A percentile compares a stretch with the other conserved stretches of the same genome.
These are phyloP conservation scores for Noctua janthina DNA, from an alignment of 2,888 invertebrate species.

Conservation along the genomic window DNA sequence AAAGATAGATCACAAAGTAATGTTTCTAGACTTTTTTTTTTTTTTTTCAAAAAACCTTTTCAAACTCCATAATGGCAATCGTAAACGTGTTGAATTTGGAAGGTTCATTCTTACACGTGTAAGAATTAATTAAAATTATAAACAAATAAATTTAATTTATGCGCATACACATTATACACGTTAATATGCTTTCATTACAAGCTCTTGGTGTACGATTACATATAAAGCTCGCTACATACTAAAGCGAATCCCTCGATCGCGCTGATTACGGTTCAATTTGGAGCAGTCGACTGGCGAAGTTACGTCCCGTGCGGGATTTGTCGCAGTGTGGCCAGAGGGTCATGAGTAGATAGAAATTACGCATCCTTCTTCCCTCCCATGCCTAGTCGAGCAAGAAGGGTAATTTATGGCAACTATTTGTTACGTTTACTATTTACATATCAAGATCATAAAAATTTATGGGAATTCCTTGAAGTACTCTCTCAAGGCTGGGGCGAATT, in stretches of 20 bases:
- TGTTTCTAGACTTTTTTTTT: no score
- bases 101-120: constrained; percentile 9
- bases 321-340: neutral
- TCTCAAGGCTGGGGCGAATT: constrained; percentile 57
- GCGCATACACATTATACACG: constrained; percentile 15
- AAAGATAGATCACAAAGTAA: no score
- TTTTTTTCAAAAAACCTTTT: neutral
- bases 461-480: constrained; percentile 60
- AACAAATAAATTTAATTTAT: constrained; percentile 32
- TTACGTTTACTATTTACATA: constrained; percentile 60
- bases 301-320: neutral
- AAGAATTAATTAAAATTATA: constrained; percentile 1
- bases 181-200: constrained; percentile 20
- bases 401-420: constrained; percentile 52
- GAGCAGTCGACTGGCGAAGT: neutral
- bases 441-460: constrained; percentile 57
- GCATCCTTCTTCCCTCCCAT: constrained; percentile 13
- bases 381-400: constrained; percentile 17
- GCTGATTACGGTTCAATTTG: neutral
- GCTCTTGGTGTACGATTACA: constrained; percentile 6
- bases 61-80: neutral
- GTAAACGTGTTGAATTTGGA: neutral
- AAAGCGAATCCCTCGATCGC: neutral
- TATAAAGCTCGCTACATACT: neutral
- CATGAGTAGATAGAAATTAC: neutral